phyloP scores from a whole-genome alignment of 2,113 vertebrate genomes.

The Sphaerodactylus townsendi region DNA sequence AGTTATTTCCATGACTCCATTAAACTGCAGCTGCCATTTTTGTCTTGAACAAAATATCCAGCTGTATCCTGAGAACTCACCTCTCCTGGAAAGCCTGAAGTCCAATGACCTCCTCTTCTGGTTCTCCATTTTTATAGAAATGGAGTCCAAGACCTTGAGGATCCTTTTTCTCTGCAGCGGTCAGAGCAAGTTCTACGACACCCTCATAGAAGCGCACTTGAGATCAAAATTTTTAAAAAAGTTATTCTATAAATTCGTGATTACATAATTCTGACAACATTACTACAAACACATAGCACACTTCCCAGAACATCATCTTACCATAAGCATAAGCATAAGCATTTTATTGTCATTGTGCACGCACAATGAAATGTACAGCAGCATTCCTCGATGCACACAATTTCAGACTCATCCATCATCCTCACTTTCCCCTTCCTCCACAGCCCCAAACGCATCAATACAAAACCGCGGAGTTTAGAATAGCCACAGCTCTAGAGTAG shows the following conservation, averaged over 20 bases:
- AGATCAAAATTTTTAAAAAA: not conserved
- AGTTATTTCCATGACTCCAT: not conserved
- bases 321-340: rapidly evolving
- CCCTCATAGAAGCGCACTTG: conserved; percentile 97
- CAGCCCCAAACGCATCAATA: too few species aligned
- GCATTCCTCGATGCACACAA: too few species aligned
- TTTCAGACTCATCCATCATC: too few species aligned
- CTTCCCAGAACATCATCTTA: not conserved
- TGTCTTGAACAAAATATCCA: not conserved
- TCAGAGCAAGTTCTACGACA: conserved; percentile 92
- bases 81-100: conserved; percentile 94
- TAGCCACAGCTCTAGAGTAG: too few species aligned
- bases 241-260: not conserved
- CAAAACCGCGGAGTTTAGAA: too few species aligned
- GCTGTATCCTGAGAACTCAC: conserved; percentile 57
- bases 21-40: not conserved
- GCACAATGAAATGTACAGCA: too few species aligned
- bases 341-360: too few species aligned
- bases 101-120: conserved; percentile 90
- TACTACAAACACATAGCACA: not conserved
- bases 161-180: conserved; percentile 94
- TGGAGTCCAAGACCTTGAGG: conserved; percentile 94
- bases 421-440: too few species aligned
- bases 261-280: not conserved
- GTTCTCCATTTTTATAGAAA: conserved; percentile 97